Conservation (phyloP, 2,797 vertebrate genomes). For the Chlorospingus semifuscus region DNA sequence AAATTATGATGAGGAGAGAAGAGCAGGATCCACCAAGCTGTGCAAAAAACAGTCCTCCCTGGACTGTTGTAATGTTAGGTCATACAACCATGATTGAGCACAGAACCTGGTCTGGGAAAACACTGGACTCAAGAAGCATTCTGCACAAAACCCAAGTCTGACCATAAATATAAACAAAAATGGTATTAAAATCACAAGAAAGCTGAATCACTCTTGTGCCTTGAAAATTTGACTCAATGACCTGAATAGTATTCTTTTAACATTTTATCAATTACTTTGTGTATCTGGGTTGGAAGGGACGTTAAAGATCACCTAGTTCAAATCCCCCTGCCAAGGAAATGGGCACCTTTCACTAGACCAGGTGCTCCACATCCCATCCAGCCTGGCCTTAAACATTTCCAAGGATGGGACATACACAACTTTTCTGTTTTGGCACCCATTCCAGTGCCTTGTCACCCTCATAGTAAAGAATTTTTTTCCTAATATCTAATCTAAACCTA, state of each 20-base stretch:
- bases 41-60: not conserved
- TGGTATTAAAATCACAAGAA: not conserved
- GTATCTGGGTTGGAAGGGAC: not conserved
- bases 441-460: not conserved
- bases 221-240: not conserved
- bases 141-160: not conserved
- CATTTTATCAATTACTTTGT: not conserved
- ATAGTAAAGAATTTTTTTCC: not conserved
- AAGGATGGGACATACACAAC: not conserved
- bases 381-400: not conserved
- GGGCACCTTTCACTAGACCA: not conserved
- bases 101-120: not conserved
- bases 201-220: not conserved
- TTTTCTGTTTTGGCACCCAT: not conserved
- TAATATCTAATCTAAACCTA: not conserved
- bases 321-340: not conserved
- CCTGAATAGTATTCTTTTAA: not conserved
- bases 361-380: not conserved
- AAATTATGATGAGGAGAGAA: not conserved
- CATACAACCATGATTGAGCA: not conserved
- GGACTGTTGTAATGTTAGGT: not conserved
- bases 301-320: not conserved
- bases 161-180: not conserved
- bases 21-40: not conserved
- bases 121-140: not conserved